A percentile compares a stretch with the other conserved stretches of the same genome.
phyloP scores from a whole-genome alignment of 2,888 invertebrate genomes.

The Idaea straminata region DNA sequence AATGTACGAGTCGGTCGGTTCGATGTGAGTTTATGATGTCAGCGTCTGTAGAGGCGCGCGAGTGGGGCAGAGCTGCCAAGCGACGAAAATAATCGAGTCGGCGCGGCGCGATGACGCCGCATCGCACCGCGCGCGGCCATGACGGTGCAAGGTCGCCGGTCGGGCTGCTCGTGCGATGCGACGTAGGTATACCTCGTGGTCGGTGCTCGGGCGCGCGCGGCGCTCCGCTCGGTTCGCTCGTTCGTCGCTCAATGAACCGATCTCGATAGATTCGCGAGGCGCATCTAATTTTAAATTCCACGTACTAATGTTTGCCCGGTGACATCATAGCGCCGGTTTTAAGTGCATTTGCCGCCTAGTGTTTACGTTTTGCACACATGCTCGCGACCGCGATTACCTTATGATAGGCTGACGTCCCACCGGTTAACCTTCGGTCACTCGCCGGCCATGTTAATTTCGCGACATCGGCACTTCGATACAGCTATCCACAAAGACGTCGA shows the following conservation, averaged over 20 bases:
- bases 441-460: constrained; percentile 30
- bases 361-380: constrained; percentile 71
- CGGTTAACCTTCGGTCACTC: constrained; percentile 45
- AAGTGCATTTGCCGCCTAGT: constrained; percentile 62
- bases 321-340: constrained; percentile 73
- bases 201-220: constrained; percentile 71
- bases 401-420: constrained; percentile 52
- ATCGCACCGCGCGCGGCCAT: constrained; percentile 35
- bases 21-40: constrained; percentile 45
- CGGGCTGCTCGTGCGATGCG: constrained; percentile 22
- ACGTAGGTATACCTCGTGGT: constrained; percentile 58
- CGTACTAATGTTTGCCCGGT: constrained; percentile 71
- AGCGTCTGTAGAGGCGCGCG: constrained; percentile 38
- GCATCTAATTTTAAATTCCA: constrained; percentile 73
- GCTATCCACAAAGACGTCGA: constrained; percentile 13
- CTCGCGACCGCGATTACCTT: constrained; percentile 51
- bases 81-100: constrained; percentile 73
- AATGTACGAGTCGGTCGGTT: constrained; percentile 46
- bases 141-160: constrained; percentile 70
- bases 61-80: constrained; percentile 66
- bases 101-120: constrained; percentile 70
- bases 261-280: constrained; percentile 61
- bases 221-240: constrained; percentile 75
- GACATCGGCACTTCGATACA: constrained; percentile 6
- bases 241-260: constrained; percentile 77